Evolutionary conservation across 1,140 invertebrate genomes (phyloP), one percentile per base, ranked within the genome.

Genomic region (Leptonema lineaticorne): DNA sequence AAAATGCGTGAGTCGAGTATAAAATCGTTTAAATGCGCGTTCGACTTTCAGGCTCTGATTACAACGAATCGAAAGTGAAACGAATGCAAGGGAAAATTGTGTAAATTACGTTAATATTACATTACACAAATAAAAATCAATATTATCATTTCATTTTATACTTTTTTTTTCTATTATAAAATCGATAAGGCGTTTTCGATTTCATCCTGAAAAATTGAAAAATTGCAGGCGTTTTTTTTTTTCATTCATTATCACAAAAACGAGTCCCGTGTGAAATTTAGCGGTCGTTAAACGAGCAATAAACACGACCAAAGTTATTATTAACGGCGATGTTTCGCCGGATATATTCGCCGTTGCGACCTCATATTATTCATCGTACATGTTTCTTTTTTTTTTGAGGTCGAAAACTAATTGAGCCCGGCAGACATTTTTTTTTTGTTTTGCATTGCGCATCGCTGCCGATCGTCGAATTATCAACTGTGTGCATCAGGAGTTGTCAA

Each of bases 241-340:
- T 26, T 26, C 50, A n/a, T 2, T 53, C 50, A 24, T n/a, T n/a
- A n/a, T n/a, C n/a, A n/a, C n/a, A n/a, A n/a, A n/a, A 53, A 53
- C 20, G 24, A 53, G 50, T 24, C 50, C 22, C 50, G 50, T 53
- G 50, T 53, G 50, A 53, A 53, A 53, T 53, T n/a, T 53, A 53
- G 22, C 50, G 50, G 50, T 24, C 50, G 50, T 53, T 53, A 53
- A 53, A 53, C 27, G 50, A 53, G 50, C 50, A 53, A 53, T 53
- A 53, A 53, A 53, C 50, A 53, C 50, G 50, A 26, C 27, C 3
- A 53, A 24, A 22, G 22, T n/a, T 26, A 53, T 53, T 53, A 53
- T 53, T 26, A 53, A 53, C 27, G 50, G 50, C 50, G 50, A 53
- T 53, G 50, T 53, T 53, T 53, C 7, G 50, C 22, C 22, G 27